Conservation (phyloP, 2,797 vertebrate species). For the Mycteria americana region DNA sequence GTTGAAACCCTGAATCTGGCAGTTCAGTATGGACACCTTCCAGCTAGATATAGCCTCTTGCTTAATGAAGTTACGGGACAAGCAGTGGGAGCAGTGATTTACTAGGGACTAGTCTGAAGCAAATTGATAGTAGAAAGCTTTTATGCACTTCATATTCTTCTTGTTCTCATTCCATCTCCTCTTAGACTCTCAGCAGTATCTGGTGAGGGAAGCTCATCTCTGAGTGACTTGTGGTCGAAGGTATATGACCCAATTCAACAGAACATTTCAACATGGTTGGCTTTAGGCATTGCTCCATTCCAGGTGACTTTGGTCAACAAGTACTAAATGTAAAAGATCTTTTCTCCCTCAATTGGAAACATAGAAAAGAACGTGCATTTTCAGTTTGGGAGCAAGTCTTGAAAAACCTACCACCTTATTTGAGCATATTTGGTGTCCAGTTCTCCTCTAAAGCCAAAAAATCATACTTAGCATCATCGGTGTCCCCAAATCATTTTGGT, state of each 20-base stretch:
- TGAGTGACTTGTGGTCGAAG: neutral
- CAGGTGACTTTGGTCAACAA: neutral
- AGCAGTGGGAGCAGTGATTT: neutral
- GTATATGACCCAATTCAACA: neutral
- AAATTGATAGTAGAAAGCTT: neutral
- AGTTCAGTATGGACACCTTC: neutral
- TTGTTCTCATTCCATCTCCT: neutral
- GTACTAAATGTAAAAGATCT: neutral
- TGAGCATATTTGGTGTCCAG: neutral
- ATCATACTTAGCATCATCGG: fast-evolving
- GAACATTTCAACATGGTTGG: fast-evolving
- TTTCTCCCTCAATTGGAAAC: neutral
- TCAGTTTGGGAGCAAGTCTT: neutral
- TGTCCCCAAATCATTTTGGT: neutral
- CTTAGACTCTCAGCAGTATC: neutral
- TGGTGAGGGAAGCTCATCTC: neutral
- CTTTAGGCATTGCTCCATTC: neutral
- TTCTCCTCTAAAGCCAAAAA: neutral
- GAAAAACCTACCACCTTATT: neutral
- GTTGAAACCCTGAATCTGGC: neutral
- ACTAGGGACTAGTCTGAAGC: neutral
- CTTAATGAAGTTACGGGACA: neutral
- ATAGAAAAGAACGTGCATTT: neutral
- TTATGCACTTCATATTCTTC: neutral
- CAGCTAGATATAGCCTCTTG: neutral